These are phyloP conservation scores for Diabrotica virgifera DNA, from an alignment of 1,140 invertebrate species.

Conservation along the genomic window DNA sequence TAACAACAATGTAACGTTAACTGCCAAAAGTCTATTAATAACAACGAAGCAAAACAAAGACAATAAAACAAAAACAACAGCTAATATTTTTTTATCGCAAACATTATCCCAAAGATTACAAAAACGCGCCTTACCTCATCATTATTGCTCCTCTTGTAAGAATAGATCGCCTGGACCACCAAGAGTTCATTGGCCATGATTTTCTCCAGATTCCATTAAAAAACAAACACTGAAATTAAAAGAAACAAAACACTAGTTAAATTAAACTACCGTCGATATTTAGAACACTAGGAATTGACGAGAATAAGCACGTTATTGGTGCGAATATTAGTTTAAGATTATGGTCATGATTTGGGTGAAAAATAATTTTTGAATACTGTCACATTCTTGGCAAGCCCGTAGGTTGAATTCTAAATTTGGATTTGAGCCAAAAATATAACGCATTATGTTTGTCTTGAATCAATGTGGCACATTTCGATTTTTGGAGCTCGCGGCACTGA, in stretches of 20 bases:
- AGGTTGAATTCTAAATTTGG: conserved; percentile 32
- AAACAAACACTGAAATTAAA: conserved; percentile 5
- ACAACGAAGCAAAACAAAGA: no score
- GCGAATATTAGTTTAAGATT: conserved; percentile 23
- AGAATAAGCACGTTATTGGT: not conserved
- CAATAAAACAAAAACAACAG: no score
- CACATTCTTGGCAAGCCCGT: conserved; percentile 48
- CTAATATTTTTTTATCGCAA: no score
- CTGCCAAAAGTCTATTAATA: no score
- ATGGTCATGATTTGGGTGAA: conserved; percentile 38
- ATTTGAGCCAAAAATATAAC: conserved; percentile 39
- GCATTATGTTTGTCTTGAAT: conserved; percentile 21
- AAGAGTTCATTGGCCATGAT: conserved; percentile 62
- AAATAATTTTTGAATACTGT: conserved; percentile 45
- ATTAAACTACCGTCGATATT: conserved; percentile 11
- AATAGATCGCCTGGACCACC: conserved; percentile 85
- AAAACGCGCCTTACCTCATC: conserved; percentile 73
- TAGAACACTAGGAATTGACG: not conserved
- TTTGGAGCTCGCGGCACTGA: not conserved
- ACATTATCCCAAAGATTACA: no score
- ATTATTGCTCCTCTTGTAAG: conserved; percentile 94
- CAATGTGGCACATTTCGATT: conserved; percentile 12
- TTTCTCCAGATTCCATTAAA: conserved; percentile 25
- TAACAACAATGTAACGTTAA: no score
- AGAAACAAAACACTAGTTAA: conserved; percentile 4